Evolutionary conservation across 2,113 vertebrate genomes (phyloP).

Genomic region (Emydura subglobosa): DNA sequence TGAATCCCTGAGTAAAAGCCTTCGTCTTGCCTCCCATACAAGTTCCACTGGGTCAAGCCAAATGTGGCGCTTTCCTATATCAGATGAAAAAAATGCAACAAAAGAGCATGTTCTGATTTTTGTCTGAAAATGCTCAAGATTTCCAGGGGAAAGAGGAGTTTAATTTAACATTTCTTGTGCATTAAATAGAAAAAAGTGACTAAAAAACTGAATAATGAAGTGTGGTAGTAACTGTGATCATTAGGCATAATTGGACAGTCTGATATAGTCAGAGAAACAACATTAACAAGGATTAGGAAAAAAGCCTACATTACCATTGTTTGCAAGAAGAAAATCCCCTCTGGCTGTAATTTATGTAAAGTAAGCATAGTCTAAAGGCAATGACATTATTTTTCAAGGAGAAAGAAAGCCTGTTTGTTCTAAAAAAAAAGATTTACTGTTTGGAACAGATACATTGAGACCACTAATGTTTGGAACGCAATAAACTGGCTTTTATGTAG

Average conservation of each 20-base stretch:
- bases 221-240: background rate
- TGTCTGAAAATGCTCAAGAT: background rate
- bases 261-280: background rate
- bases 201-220: background rate
- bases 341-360: background rate
- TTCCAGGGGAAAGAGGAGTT: background rate
- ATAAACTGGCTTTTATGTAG: slow-evolving; percentile 8
- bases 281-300: background rate
- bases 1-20: background rate
- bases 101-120: background rate
- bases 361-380: background rate
- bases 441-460: background rate
- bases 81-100: background rate
- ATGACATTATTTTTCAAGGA: background rate
- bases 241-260: slow-evolving; percentile 3
- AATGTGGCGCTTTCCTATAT: background rate
- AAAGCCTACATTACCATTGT: background rate
- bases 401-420: slow-evolving; percentile 12
- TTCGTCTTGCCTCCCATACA: background rate
- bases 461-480: background rate
- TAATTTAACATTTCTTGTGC: background rate
- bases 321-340: background rate
- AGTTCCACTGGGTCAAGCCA: background rate
- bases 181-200: background rate
- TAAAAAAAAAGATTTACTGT: slow-evolving; percentile 6